Evolutionary conservation across 2,113 vertebrate genomes (phyloP), one percentile per base, ranked within the genome.

Genomic region (Tinamus guttatus): DNA sequence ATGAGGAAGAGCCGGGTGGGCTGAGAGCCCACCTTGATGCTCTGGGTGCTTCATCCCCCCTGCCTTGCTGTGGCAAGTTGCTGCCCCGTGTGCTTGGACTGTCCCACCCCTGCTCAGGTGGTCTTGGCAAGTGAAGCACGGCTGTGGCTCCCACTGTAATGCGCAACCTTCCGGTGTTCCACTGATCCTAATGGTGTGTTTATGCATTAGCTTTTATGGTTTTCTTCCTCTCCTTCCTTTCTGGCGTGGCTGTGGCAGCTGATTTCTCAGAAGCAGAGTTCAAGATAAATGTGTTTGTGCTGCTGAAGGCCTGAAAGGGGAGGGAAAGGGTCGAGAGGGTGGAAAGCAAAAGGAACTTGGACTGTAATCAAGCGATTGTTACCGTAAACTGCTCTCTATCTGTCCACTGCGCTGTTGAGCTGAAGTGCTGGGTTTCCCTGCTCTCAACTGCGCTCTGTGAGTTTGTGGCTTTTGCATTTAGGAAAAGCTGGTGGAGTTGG

Each of bases 341-440:
- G 79, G 76, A 49, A 58, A 58, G 59, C 11, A 51, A 74, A 70
- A 81, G 64, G 82, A 94, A 43, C 81, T 81, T 91, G 82, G 71
- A 73, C 34, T 34, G 52, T 92, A 81, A n/a, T 92, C 81, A 90
- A 79, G 70, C 76, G 81, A 73, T 63, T 82, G 74, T 93, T 70
- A 59, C 67, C 40, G 36, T 91, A 40, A 88, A 56, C 47, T 9
- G 8, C 40, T 91, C 47, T 34, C 28, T 43, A 20, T n/a, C 30
- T 74, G 34, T 59, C 52, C 68, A 9, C 59, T 59, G 38, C 56
- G 16, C 52, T 56, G 40, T 58, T 93, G 32, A 76, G 38, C 60
- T 74, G 71, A 90, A 92, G 49, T 30, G 47, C 49, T 91, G 32
- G 21, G 34, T 62, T 92, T 92, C 40, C 18, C 15, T 54, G 63